phyloP scores from a whole-genome alignment of 2,113 vertebrate species.

The Ailurus styani region DNA sequence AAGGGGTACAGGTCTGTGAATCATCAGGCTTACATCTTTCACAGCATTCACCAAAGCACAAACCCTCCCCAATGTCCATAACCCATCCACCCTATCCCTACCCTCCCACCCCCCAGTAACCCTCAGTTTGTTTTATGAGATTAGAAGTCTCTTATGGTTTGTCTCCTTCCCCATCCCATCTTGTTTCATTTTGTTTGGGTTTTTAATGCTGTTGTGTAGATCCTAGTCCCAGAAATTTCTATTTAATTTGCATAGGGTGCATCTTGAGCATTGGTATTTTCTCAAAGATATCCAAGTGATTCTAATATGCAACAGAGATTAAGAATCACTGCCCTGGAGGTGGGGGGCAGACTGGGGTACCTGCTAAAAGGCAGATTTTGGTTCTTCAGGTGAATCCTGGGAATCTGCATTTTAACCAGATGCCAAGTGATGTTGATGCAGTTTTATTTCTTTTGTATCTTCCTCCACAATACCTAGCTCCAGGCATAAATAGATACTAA shows the following conservation, averaged over 20 bases:
- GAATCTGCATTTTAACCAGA: background rate
- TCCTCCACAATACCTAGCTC: background rate
- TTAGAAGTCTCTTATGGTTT: too few species aligned
- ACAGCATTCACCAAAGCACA: too few species aligned
- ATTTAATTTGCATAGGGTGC: background rate
- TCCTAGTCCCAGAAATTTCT: background rate
- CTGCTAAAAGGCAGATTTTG: background rate
- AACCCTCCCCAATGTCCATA: too few species aligned
- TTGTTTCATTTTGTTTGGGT: too few species aligned
- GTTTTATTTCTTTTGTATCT: background rate
- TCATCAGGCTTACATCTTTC: too few species aligned
- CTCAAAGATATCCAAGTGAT: background rate
- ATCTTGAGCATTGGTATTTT: background rate
- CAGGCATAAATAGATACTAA: background rate
- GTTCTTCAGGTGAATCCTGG: background rate
- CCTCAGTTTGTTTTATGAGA: too few species aligned
- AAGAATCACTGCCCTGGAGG: background rate
- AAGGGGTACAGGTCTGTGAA: too few species aligned
- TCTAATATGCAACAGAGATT: background rate
- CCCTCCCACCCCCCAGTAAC: too few species aligned
- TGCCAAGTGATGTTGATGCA: background rate
- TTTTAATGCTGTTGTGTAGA: background rate
- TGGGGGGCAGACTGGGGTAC: too few species aligned
- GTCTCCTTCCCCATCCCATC: too few species aligned
- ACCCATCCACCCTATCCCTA: too few species aligned